Conservation (phyloP, 2,113 vertebrate genomes). For the Hemiscyllium ocellatum region DNA sequence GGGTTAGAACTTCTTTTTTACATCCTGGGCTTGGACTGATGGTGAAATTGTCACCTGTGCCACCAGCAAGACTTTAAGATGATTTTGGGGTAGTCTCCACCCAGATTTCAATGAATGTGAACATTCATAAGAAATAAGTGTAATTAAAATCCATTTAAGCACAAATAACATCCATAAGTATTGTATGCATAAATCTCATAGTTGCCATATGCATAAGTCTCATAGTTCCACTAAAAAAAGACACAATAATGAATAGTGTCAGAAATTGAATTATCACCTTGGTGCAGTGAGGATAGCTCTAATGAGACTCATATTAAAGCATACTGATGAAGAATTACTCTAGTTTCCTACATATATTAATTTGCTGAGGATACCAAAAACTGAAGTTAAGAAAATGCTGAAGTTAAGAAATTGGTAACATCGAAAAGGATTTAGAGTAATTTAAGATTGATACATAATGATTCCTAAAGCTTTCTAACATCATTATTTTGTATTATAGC, state of each 20-base stretch:
- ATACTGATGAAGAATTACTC: neutral
- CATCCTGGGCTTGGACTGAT: neutral
- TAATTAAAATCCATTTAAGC: too few relatives aligned
- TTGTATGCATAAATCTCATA: neutral
- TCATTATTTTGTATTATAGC: neutral
- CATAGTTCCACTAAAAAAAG: neutral
- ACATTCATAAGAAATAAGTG: neutral
- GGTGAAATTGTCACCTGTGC: neutral
- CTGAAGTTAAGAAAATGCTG: neutral
- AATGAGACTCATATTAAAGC: neutral
- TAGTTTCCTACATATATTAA: neutral
- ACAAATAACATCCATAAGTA: too few relatives aligned
- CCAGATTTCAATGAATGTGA: neutral
- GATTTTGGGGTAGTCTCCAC: neutral
- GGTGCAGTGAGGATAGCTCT: neutral
- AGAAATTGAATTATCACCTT: neutral
- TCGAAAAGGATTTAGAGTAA: neutral
- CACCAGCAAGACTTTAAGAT: neutral
- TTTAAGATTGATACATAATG: neutral
- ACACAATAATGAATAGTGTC: neutral
- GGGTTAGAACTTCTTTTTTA: neutral
- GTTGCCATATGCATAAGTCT: neutral
- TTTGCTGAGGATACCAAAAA: neutral
- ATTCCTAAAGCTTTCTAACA: neutral
- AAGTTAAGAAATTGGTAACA: conserved; percentile 8